phyloP scores from a whole-genome alignment of 2,888 invertebrate genomes.

The Harpagoxenus sublaevis region DNA sequence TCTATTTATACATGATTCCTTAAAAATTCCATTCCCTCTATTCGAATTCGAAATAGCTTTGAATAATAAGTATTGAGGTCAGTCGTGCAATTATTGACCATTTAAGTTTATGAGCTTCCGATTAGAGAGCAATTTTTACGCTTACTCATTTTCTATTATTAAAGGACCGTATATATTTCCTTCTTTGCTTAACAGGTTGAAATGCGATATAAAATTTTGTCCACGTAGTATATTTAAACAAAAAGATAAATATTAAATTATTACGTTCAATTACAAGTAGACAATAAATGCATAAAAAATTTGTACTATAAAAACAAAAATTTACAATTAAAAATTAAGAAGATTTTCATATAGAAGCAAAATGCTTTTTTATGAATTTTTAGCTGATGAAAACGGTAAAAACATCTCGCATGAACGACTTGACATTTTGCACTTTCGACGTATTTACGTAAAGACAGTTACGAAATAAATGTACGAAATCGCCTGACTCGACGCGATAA shows the following conservation, averaged over 20 bases:
- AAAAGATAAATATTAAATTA: not conserved
- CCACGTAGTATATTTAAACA: not conserved
- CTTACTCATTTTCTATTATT: not conserved
- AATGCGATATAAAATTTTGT: not conserved
- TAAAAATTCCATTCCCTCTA: constrained; percentile 1
- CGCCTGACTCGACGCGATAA: constrained; percentile 49
- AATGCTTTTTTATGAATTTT: constrained; percentile 22
- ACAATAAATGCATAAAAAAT: not conserved
- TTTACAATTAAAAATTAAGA: not conserved
- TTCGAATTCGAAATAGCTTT: not conserved
- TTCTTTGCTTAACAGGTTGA: not conserved
- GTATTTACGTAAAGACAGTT: constrained; percentile 64
- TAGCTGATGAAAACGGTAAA: constrained; percentile 48
- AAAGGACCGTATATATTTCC: not conserved
- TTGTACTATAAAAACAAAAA: not conserved
- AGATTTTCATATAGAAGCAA: not conserved
- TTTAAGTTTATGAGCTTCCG: constrained; percentile 18
- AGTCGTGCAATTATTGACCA: not conserved
- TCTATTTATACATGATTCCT: not conserved
- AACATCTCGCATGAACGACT: constrained; percentile 53
- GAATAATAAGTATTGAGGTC: not conserved
- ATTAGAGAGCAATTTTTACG: constrained; percentile 11
- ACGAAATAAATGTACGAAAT: constrained; percentile 57
- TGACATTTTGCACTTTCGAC: constrained; percentile 62
- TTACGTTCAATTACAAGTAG: not conserved